A percentile compares a stretch with the other conserved stretches of the same genome.
Conservation (phyloP, 2,113 vertebrate species). For the Carassius gibelio region DNA sequence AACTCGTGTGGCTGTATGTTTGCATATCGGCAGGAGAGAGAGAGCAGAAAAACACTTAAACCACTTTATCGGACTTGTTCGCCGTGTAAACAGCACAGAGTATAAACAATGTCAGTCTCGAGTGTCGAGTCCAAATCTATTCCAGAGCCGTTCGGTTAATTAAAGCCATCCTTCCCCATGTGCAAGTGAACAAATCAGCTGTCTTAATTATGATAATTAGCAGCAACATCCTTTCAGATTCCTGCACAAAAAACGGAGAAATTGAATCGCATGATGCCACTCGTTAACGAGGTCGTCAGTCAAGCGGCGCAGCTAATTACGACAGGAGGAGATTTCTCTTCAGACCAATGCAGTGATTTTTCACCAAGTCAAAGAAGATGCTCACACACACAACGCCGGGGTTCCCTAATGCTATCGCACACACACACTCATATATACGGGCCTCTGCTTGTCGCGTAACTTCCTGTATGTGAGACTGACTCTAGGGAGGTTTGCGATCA, state of each 20-base stretch:
- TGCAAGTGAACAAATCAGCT: slow-evolving; percentile 69
- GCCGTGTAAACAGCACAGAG: slow-evolving; percentile 36
- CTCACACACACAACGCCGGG: neutral
- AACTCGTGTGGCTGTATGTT: slow-evolving; percentile 26
- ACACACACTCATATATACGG: neutral
- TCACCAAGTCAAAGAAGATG: slow-evolving; percentile 2
- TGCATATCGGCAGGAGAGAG: slow-evolving; percentile 22
- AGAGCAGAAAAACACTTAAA: slow-evolving; percentile 30
- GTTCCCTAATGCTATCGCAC: neutral
- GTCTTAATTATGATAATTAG: slow-evolving; percentile 77
- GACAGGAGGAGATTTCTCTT: slow-evolving; percentile 60
- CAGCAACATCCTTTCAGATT: slow-evolving; percentile 75
- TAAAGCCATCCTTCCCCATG: slow-evolving; percentile 64
- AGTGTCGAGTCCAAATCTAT: slow-evolving; percentile 34
- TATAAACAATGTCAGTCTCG: slow-evolving; percentile 23
- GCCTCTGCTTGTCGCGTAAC: neutral
- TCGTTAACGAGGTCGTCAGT: slow-evolving; percentile 77
- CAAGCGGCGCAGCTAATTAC: slow-evolving; percentile 75
- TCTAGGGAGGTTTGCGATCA: neutral
- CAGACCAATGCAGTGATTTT: slow-evolving; percentile 26
- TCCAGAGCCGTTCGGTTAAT: slow-evolving; percentile 70
- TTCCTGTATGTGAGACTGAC: neutral
- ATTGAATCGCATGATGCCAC: slow-evolving; percentile 67
- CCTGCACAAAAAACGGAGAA: slow-evolving; percentile 70
- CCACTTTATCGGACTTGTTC: slow-evolving; percentile 17